phyloP scores from a whole-genome alignment of 2,888 invertebrate species.

The Apamea crenata region DNA sequence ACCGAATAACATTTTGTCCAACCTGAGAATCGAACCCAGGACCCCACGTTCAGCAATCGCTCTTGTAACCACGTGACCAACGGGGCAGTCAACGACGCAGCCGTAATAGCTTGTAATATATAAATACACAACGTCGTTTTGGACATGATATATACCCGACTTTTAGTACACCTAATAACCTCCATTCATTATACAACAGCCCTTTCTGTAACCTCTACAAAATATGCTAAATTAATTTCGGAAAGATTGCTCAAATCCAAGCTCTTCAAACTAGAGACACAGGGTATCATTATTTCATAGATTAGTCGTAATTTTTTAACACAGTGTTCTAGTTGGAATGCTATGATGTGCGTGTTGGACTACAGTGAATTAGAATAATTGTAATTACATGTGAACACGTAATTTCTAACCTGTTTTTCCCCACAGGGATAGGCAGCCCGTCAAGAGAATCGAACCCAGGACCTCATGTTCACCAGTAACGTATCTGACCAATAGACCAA shows the following conservation, averaged over 20 bases:
- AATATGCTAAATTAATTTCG: conserved; percentile 46
- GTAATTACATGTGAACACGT: conserved; percentile 51
- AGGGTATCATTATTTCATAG: not conserved
- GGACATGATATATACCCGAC: conserved; percentile 17
- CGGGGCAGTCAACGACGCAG: too few relatives aligned
- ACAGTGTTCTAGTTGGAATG: conserved; percentile 27
- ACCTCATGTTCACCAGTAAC: not conserved
- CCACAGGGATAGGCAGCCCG: not conserved
- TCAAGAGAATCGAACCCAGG: not conserved
- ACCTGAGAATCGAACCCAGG: too few relatives aligned
- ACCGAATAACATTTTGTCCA: too few relatives aligned
- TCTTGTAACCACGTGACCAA: too few relatives aligned
- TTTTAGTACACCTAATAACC: conserved; percentile 31
- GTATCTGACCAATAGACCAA: too few relatives aligned
- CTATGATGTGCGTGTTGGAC: conserved; percentile 41
- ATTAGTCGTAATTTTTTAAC: not conserved
- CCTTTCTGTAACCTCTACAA: conserved; percentile 39
- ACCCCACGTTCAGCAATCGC: too few relatives aligned
- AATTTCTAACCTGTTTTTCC: not conserved
- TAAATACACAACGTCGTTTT: not conserved
- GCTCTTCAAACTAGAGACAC: conserved; percentile 11
- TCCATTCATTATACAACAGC: conserved; percentile 54
- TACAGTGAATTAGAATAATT: conserved; percentile 37
- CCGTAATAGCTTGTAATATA: not conserved
- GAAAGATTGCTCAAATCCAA: conserved; percentile 36